Evolutionary conservation across 2,888 invertebrate species (phyloP).

Genomic region (Perithous albicinctus): DNA sequence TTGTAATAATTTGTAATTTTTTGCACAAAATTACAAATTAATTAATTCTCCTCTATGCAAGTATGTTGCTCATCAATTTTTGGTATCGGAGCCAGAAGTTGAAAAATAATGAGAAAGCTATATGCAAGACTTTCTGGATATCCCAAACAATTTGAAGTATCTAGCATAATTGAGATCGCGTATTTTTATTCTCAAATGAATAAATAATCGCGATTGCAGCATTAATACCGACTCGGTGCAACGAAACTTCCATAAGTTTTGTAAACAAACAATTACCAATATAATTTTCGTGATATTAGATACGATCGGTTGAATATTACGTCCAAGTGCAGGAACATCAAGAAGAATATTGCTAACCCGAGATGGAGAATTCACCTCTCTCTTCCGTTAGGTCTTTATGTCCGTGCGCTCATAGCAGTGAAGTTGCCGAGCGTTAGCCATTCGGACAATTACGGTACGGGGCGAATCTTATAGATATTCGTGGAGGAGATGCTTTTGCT

Average conservation of each 20-base stretch:
- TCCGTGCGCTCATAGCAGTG: conserved; percentile 8
- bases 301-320: conserved; percentile 29
- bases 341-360: conserved; percentile 52
- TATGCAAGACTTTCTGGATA: no score
- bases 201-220: no score
- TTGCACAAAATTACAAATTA: no score
- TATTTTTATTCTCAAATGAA: no score
- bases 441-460: conserved; percentile 65
- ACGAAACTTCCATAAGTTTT: neutral
- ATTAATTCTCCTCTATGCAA: no score
- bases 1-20: no score
- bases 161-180: no score
- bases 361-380: conserved; percentile 52
- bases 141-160: no score
- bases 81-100: no score
- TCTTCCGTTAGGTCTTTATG: conserved; percentile 62
- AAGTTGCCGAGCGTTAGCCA: conserved; percentile 5
- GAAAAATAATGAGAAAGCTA: no score
- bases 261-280: conserved; percentile 8
- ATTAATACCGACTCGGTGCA: neutral
- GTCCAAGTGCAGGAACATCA: conserved; percentile 16
- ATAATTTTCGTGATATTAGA: conserved; percentile 41
- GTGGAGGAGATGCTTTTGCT: conserved; percentile 42
- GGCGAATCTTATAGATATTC: conserved; percentile 51
- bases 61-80: no score